Conservation (phyloP, 2,113 vertebrate genomes). For the Brachirus orientalis region DNA sequence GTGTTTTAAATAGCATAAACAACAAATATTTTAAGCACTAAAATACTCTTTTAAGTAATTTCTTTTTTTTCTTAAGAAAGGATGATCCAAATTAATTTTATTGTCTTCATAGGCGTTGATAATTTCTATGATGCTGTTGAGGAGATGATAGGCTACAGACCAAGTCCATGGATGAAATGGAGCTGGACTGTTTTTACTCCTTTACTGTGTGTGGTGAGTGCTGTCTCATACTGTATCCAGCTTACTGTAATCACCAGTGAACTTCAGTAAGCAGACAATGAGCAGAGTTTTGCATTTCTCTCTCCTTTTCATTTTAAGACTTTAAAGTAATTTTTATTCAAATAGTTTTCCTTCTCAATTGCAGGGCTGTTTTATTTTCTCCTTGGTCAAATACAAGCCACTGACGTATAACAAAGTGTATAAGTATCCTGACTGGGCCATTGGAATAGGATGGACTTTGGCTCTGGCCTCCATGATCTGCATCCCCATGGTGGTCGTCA, state of each 20-base stretch:
- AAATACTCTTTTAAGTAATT: too few species aligned
- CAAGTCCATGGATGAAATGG: constrained; percentile 99
- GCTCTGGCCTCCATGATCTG: constrained; percentile 97
- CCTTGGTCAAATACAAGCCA: constrained; percentile 95
- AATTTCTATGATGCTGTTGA: constrained; percentile 98
- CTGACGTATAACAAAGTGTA: constrained; percentile 98
- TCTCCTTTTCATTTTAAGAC: neutral
- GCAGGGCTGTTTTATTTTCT: constrained; percentile 97
- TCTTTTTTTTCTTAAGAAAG: too few species aligned
- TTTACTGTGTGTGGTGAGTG: constrained; percentile 90
- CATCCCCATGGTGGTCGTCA: constrained; percentile 93
- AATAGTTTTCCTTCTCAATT: constrained; percentile 9
- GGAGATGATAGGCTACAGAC: constrained; percentile 99
- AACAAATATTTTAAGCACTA: too few species aligned
- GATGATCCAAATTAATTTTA: fast-evolving
- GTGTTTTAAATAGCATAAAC: too few species aligned
- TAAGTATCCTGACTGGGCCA: constrained; percentile 92
- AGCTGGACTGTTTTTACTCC: constrained; percentile 96
- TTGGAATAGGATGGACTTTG: constrained; percentile 94
- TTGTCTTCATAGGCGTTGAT: constrained; percentile 87
- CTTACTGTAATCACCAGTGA: too few species aligned
- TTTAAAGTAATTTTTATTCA: too few species aligned
- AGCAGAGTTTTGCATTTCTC: too few species aligned
- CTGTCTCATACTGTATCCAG: too few species aligned
- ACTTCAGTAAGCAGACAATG: too few species aligned